Conservation (phyloP, 2,113 vertebrate species). For the Mesoclemmys tuberculata region DNA sequence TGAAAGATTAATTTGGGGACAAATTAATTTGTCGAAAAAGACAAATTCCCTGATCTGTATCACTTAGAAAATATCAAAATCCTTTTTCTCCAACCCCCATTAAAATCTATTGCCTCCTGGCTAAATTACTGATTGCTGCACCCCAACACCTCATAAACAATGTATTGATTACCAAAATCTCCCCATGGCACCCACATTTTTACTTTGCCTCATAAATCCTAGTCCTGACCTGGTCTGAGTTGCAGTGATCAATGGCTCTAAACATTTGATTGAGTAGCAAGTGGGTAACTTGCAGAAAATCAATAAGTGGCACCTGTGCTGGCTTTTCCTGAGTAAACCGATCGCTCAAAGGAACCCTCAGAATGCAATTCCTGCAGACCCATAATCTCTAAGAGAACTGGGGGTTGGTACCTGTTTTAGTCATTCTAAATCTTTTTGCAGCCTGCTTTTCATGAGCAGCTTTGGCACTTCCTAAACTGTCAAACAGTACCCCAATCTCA, state of each 20-base stretch:
- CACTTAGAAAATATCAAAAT: neutral
- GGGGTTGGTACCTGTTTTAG: neutral
- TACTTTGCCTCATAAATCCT: neutral
- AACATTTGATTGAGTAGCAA: neutral
- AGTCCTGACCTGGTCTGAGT: neutral
- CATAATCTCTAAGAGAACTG: neutral
- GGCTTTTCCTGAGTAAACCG: neutral
- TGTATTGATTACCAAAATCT: neutral
- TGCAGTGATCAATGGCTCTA: neutral
- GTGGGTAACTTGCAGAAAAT: neutral
- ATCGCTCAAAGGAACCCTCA: neutral
- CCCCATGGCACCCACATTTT: neutral
- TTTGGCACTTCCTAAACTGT: neutral
- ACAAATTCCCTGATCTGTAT: neutral
- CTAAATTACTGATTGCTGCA: no score
- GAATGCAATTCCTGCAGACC: neutral
- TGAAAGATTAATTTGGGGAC: neutral
- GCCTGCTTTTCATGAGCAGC: neutral
- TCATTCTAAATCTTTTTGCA: neutral
- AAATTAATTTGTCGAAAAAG: no score
- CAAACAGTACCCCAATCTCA: neutral
- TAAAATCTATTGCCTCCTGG: neutral
- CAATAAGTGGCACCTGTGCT: neutral
- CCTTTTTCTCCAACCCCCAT: no score
- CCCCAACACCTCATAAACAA: neutral